Conservation (phyloP, 1,140 invertebrate species). For the Orussus abietinus region DNA sequence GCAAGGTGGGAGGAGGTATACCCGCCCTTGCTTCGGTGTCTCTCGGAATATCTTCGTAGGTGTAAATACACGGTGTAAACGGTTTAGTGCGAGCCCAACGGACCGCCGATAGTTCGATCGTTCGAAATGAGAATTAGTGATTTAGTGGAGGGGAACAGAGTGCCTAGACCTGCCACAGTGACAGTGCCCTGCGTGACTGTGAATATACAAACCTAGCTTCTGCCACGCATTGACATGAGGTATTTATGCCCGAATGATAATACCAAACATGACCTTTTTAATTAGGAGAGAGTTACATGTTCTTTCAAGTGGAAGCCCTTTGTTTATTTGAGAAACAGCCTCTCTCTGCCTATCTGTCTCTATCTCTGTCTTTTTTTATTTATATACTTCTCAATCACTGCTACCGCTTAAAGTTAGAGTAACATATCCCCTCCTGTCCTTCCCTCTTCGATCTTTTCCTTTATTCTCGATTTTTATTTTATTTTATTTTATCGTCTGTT, state of each 20-base stretch:
- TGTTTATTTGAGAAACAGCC: too few species aligned
- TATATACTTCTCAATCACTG: too few species aligned
- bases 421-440: too few species aligned
- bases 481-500: too few species aligned
- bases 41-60: slow-evolving; percentile 36
- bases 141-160: slow-evolving; percentile 52
- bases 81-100: slow-evolving; percentile 31
- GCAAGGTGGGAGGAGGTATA: slow-evolving; percentile 54
- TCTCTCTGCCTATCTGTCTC: too few species aligned
- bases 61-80: slow-evolving; percentile 26
- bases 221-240: slow-evolving; percentile 54
- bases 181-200: slow-evolving; percentile 54
- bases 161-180: slow-evolving; percentile 53
- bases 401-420: too few species aligned
- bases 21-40: slow-evolving; percentile 49
- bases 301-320: too few species aligned
- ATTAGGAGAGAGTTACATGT: slow-evolving; percentile 29
- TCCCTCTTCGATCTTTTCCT: too few species aligned
- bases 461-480: too few species aligned
- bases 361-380: too few species aligned
- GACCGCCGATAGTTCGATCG: slow-evolving; percentile 44
- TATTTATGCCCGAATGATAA: slow-evolving; percentile 56
- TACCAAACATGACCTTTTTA: slow-evolving; percentile 46
- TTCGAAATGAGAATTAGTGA: slow-evolving; percentile 47
- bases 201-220: slow-evolving; percentile 55